A percentile compares a stretch with the other conserved stretches of the same genome.
phyloP scores from a whole-genome alignment of 2,113 vertebrate species.

The Neoarius graeffei region DNA sequence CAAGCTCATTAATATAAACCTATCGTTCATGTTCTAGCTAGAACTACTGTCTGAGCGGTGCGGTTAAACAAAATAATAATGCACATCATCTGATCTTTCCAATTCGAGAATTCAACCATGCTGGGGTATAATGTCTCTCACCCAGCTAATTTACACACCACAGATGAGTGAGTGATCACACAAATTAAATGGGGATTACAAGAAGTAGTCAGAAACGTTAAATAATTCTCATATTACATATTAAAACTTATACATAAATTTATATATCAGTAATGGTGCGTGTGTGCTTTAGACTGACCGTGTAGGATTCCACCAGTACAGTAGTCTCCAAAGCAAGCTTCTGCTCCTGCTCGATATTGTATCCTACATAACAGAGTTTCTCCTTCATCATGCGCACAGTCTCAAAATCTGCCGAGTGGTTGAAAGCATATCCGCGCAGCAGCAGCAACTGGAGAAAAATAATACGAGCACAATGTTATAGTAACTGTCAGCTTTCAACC shows the following conservation, averaged over 20 bases:
- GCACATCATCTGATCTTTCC: neutral
- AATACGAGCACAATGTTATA: neutral
- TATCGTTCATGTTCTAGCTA: neutral
- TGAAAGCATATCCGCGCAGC: conserved; percentile 95
- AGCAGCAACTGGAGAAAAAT: conserved; percentile 78
- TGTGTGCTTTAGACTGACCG: conserved; percentile 67
- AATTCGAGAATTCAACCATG: neutral
- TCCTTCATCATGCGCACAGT: conserved; percentile 99
- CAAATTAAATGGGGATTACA: neutral
- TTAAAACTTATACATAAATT: neutral
- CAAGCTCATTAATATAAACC: neutral
- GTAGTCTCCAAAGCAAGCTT: conserved; percentile 97
- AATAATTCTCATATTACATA: neutral
- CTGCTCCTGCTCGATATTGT: conserved; percentile 99
- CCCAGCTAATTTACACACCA: neutral
- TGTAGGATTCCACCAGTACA: conserved; percentile 96
- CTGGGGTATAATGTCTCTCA: neutral
- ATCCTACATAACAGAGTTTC: conserved; percentile 95
- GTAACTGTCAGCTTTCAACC: neutral
- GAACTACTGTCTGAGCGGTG: neutral
- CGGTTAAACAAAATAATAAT: neutral
- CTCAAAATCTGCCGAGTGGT: conserved; percentile 98
- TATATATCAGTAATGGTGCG: neutral
- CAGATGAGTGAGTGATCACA: neutral
- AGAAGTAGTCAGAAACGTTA: neutral